phyloP scores from a whole-genome alignment of 2,888 invertebrate species.

The Morpho achilles region DNA sequence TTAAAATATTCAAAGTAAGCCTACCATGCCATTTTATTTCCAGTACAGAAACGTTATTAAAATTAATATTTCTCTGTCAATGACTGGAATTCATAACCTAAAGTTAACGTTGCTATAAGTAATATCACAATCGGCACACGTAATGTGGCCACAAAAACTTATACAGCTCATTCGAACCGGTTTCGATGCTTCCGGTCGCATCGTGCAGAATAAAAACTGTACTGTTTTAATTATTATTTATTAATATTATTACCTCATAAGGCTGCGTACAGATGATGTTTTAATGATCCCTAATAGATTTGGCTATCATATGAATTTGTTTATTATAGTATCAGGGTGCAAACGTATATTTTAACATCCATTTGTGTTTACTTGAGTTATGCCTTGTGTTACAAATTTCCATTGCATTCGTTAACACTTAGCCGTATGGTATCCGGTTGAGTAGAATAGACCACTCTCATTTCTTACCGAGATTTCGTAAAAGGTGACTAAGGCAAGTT shows the following conservation, averaged over 20 bases:
- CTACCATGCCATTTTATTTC: not conserved
- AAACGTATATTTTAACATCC: too few species aligned
- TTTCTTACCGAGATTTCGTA: too few species aligned
- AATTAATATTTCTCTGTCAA: conserved; percentile 15
- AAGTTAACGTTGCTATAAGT: conserved; percentile 17
- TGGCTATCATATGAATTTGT: too few species aligned
- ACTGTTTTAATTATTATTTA: conserved; percentile 16
- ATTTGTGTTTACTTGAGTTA: too few species aligned
- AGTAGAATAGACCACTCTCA: too few species aligned
- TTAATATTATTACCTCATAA: too few species aligned
- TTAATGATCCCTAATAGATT: too few species aligned
- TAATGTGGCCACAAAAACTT: conserved; percentile 28
- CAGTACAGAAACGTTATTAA: conserved; percentile 8
- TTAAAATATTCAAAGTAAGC: conserved; percentile 9
- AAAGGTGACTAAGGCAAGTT: too few species aligned
- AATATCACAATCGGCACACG: conserved; percentile 28
- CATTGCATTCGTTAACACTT: too few species aligned
- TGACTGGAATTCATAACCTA: conserved; percentile 22
- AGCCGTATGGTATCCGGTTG: too few species aligned
- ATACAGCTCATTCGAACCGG: conserved; percentile 26
- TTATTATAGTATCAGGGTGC: too few species aligned
- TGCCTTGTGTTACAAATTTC: too few species aligned
- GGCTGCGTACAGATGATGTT: not conserved
- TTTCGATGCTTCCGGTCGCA: conserved; percentile 27
- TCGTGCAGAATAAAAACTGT: conserved; percentile 23